A percentile compares a stretch with the other conserved stretches of the same genome.
These are phyloP conservation scores for Sesia apiformis DNA, from an alignment of 2,888 invertebrate species.

Conservation along the genomic window DNA sequence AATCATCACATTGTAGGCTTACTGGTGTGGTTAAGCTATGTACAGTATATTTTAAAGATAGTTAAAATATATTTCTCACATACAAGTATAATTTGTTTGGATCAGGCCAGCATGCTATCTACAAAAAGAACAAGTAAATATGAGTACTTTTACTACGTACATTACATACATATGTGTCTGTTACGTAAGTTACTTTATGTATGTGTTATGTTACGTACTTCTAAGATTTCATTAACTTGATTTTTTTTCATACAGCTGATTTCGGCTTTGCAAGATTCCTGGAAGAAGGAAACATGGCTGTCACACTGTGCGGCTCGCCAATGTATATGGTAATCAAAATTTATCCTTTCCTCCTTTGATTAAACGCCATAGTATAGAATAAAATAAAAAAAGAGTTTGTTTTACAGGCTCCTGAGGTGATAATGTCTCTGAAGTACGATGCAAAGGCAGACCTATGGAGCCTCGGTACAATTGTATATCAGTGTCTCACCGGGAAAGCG, in stretches of 20 bases:
- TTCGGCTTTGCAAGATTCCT: slow-evolving; percentile 99
- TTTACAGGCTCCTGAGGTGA: slow-evolving; percentile 95
- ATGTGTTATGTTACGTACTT: neutral
- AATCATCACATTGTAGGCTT: too few relatives aligned
- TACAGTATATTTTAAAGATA: too few relatives aligned
- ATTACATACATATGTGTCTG: neutral
- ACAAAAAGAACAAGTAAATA: neutral
- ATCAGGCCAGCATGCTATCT: too few relatives aligned
- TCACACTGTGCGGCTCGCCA: slow-evolving; percentile 98
- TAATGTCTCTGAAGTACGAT: slow-evolving; percentile 98
- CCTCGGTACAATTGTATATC: slow-evolving; percentile 98
- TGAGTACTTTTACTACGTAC: neutral
- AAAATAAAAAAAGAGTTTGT: neutral
- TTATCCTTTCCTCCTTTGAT: too few relatives aligned
- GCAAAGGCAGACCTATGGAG: slow-evolving; percentile 99
- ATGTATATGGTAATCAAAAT: slow-evolving; percentile 96
- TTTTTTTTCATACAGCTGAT: slow-evolving; percentile 82
- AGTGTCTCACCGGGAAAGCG: slow-evolving; percentile 98
- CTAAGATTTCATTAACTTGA: neutral
- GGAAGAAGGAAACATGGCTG: slow-evolving; percentile 99
- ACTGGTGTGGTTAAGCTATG: too few relatives aligned
- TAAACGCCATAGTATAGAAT: neutral
- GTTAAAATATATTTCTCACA: too few relatives aligned
- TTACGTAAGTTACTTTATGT: neutral
- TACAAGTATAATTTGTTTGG: too few relatives aligned